Evolutionary conservation across 1,140 invertebrate species (phyloP).

Genomic region (Xylocopa sonorina): DNA sequence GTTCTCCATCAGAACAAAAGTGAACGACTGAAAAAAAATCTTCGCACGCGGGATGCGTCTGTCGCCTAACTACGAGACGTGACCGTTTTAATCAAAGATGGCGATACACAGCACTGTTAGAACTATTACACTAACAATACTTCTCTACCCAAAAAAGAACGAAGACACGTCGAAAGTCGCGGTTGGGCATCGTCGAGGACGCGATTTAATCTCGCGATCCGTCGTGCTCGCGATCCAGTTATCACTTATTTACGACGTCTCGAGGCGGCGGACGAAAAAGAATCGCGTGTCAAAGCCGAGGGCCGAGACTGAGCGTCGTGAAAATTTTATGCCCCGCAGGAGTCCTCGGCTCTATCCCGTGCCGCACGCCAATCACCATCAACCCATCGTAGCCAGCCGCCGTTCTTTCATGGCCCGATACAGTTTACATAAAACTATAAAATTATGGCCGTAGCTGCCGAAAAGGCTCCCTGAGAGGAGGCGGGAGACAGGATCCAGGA

Average conservation of each 20-base stretch:
- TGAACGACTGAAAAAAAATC: too few species aligned
- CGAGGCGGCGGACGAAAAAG: slow-evolving; percentile 54
- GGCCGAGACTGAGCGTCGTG: slow-evolving; percentile 59
- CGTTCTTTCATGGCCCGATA: slow-evolving; percentile 75
- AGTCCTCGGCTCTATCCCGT: slow-evolving; percentile 57
- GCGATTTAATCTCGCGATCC: slow-evolving; percentile 23
- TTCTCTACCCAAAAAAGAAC: neutral
- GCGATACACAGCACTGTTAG: too few species aligned
- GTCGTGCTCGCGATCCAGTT: slow-evolving; percentile 40
- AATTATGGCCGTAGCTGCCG: slow-evolving; percentile 72
- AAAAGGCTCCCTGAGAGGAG: slow-evolving; percentile 58
- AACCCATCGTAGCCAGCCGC: slow-evolving; percentile 67
- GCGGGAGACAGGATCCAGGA: slow-evolving; percentile 9
- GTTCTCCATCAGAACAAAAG: too few species aligned
- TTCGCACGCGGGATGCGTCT: too few species aligned
- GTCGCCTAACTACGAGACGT: too few species aligned
- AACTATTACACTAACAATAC: too few species aligned
- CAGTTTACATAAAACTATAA: slow-evolving; percentile 79
- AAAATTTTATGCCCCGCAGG: slow-evolving; percentile 65
- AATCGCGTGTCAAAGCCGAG: slow-evolving; percentile 67
- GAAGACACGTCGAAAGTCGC: too few species aligned
- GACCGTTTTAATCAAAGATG: too few species aligned
- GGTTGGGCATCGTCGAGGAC: neutral
- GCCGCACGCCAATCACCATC: slow-evolving; percentile 75
- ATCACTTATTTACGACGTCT: slow-evolving; percentile 58